A percentile compares a stretch with the other conserved stretches of the same genome.
Evolutionary conservation across 35 echinoderm and acorn worm species (phyloP).

Genomic region (Patiria miniata): DNA sequence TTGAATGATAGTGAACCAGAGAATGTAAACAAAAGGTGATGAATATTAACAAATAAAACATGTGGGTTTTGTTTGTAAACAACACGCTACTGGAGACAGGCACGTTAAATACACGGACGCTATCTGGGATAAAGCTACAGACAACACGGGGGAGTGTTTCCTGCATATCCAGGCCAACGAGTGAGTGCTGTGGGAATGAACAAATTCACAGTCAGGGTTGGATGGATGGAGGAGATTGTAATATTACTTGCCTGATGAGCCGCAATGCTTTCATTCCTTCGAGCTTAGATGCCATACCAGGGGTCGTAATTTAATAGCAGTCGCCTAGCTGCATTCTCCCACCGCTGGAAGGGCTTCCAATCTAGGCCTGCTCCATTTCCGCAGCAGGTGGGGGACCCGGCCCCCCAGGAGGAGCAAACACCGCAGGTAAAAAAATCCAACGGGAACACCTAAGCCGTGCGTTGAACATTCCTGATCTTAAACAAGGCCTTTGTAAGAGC

Average conservation of each 20-base stretch:
- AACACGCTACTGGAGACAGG: background rate
- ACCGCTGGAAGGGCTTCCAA: slow-evolving; percentile 22
- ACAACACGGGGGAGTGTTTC: background rate
- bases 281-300: background rate
- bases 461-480: background rate
- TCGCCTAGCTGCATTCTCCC: background rate
- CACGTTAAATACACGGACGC: slow-evolving; percentile 13
- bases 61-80: background rate
- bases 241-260: slow-evolving; percentile 33
- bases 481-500: too few relatives aligned
- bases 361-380: slow-evolving; percentile 9
- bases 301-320: slow-evolving; percentile 21
- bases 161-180: background rate
- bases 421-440: background rate
- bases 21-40: too few relatives aligned
- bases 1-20: too few relatives aligned
- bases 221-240: slow-evolving; percentile 29
- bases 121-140: background rate
- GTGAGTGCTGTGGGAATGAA: slow-evolving; percentile 27
- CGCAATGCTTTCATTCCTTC: slow-evolving; percentile 27
- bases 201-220: slow-evolving; percentile 17
- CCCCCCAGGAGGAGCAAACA: slow-evolving; percentile 1
- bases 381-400: background rate
- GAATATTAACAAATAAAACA: background rate
- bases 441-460: background rate